Percentiles rank a stretch among this genome's conserved stretches.
Conservation (phyloP, 1,140 invertebrate genomes). For the Euglossa dilemma region DNA sequence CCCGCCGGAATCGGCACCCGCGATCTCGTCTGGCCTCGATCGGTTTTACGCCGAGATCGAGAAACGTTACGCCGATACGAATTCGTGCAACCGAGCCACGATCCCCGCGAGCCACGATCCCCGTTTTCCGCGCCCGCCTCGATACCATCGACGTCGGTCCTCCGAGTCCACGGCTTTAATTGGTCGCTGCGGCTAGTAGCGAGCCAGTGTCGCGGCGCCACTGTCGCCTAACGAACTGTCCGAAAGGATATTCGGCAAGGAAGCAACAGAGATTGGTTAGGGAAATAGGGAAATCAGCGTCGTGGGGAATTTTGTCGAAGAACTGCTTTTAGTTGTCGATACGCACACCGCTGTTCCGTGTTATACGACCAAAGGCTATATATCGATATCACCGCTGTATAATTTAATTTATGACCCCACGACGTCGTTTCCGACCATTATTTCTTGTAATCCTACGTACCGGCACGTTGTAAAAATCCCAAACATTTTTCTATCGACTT, state of each 20-base stretch:
- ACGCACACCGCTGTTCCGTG: too few species aligned
- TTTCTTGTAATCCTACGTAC: too few species aligned
- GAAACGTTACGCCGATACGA: conserved; percentile 42
- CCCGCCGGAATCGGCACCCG: conserved; percentile 45
- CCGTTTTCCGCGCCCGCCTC: not conserved
- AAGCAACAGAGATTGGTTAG: not conserved
- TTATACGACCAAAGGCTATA: too few species aligned
- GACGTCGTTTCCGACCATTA: too few species aligned
- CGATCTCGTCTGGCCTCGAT: conserved; percentile 67
- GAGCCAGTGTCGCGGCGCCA: not conserved
- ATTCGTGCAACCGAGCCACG: conserved; percentile 32
- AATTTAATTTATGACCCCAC: too few species aligned
- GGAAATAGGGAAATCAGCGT: not conserved
- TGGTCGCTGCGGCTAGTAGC: conserved; percentile 8
- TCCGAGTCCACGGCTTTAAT: conserved; percentile 32
- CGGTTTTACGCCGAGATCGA: conserved; percentile 51
- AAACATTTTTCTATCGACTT: too few species aligned
- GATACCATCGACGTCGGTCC: conserved; percentile 24
- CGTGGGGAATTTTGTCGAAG: too few species aligned
- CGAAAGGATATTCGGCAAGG: not conserved
- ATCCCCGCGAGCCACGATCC: conserved; percentile 2
- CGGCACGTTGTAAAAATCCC: too few species aligned
- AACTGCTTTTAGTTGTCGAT: too few species aligned
- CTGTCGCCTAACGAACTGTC: not conserved
- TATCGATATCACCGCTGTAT: too few species aligned